Base-by-base conservation (phyloP, 1,140 invertebrate species). In the Drosophila ananassae region DNA sequence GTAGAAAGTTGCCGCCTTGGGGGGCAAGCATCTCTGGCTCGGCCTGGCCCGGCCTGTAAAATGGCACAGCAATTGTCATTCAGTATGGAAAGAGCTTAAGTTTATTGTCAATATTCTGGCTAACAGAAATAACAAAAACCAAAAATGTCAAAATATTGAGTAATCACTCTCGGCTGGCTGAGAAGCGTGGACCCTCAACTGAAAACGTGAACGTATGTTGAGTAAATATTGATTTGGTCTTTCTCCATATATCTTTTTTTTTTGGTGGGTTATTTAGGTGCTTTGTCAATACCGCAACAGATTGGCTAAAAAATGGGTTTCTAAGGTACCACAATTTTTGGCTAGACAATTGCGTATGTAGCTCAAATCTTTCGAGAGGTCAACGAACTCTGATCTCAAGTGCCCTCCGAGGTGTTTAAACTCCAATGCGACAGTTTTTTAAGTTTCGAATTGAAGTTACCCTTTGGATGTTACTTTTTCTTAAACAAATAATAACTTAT, bases 51-150 rank as follows among this genome's bases (percentile, higher is more conserved):
- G 41, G 25, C 39, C 47, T 54, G 54, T 69, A 59, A 85, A 87
- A 85, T 83, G 83, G 83, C 83, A 87, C 76, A 87, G 83, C 83
- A 87, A 87, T 87, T 87, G 83, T 87, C 79, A 87, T 83, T 83
- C 83, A 79, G 83, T 51, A 62, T 89, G 71, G 75, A 79, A 87
- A 89, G 37, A 69, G 83, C 83, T 87, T 87, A 89, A 87, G 83
- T 87, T 83, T 89, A 87, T 89, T 87, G 83, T 87, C 83, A 89
- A 87, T 89, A 87, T 82, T 76, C 82, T 76, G 66, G 47, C 28
- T 32, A 21, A 48, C 51, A 57, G 58, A 13, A 44, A 44, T 13
- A 44, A 44, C 41, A 44, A 44, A 44, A 44, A 21, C 41, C n/a
- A 17, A 44, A 67, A 83, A 89, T 89, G 83, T 89, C 84, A 89